These are phyloP conservation scores for Tapera naevia DNA, from an alignment of 2,797 vertebrate genomes.

Conservation along the genomic window DNA sequence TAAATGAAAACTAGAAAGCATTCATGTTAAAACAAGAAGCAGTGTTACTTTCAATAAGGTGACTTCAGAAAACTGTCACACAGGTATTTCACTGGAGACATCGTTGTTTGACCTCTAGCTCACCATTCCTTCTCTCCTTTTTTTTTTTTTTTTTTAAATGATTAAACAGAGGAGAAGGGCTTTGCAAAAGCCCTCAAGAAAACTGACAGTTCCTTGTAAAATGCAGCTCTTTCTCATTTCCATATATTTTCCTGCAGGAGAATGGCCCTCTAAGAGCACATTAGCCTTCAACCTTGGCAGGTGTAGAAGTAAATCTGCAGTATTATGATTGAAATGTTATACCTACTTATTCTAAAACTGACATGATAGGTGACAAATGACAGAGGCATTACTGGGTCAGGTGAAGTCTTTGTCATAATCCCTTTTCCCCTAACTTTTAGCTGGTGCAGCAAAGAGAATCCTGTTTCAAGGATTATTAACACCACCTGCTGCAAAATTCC, in stretches of 20 bases:
- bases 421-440: slow-evolving; percentile 60
- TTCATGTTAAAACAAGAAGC: slow-evolving; percentile 68
- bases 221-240: slow-evolving; percentile 70
- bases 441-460: slow-evolving; percentile 65
- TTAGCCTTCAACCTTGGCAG: slow-evolving; percentile 68
- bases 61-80: slow-evolving; percentile 80
- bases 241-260: slow-evolving; percentile 77
- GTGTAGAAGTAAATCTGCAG: slow-evolving; percentile 64
- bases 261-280: slow-evolving; percentile 52
- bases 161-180: slow-evolving; percentile 19
- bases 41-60: slow-evolving; percentile 63
- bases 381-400: slow-evolving; percentile 66
- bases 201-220: slow-evolving; percentile 73
- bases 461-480: slow-evolving; percentile 67
- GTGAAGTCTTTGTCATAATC: slow-evolving; percentile 67
- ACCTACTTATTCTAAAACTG: slow-evolving; percentile 65
- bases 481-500: slow-evolving; percentile 54
- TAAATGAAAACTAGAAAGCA: slow-evolving; percentile 70
- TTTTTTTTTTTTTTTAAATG: slow-evolving; percentile 23
- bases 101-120: slow-evolving; percentile 74
- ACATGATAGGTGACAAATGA: slow-evolving; percentile 72
- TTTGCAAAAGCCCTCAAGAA: slow-evolving; percentile 74
- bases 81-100: slow-evolving; percentile 76
- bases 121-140: background rate
- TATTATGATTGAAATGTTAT: slow-evolving; percentile 70